Percentiles rank a stretch among this genome's conserved stretches.
Evolutionary conservation across 2,113 vertebrate genomes (phyloP).

Genomic region (Varanus salvator): DNA sequence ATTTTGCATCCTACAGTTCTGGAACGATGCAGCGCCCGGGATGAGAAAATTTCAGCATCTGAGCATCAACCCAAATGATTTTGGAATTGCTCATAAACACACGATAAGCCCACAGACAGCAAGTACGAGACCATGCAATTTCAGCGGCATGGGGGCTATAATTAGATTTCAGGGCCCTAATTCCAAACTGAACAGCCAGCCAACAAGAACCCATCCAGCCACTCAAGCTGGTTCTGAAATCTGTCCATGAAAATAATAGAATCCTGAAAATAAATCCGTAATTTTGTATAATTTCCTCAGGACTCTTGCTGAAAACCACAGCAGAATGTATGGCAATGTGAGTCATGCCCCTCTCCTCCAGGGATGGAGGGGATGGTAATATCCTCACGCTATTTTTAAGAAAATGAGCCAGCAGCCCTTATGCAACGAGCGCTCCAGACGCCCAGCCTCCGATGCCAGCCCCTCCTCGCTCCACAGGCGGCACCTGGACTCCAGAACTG

Average conservation of each 20-base stretch:
- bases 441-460: constrained; percentile 28
- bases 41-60: neutral
- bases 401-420: constrained; percentile 37
- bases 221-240: constrained; percentile 67
- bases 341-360: constrained; percentile 63
- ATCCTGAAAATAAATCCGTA: constrained; percentile 65
- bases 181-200: constrained; percentile 58
- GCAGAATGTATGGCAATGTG: constrained; percentile 69
- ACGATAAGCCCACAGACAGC: constrained; percentile 20
- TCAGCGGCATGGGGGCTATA: constrained; percentile 41
- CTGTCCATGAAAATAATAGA: constrained; percentile 67
- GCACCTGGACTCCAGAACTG: neutral
- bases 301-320: constrained; percentile 64
- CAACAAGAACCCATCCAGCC: constrained; percentile 59
- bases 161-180: constrained; percentile 61
- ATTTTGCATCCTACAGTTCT: neutral
- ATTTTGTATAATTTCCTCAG: constrained; percentile 73
- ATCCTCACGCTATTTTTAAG: constrained; percentile 48
- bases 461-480: constrained; percentile 17
- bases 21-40: rapidly evolving
- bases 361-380: constrained; percentile 60
- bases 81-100: neutral
- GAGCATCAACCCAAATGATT: neutral
- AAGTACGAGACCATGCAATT: constrained; percentile 37
- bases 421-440: constrained; percentile 33